Evolutionary conservation across 1,140 invertebrate genomes (phyloP).

Genomic region (Solen grandis): DNA sequence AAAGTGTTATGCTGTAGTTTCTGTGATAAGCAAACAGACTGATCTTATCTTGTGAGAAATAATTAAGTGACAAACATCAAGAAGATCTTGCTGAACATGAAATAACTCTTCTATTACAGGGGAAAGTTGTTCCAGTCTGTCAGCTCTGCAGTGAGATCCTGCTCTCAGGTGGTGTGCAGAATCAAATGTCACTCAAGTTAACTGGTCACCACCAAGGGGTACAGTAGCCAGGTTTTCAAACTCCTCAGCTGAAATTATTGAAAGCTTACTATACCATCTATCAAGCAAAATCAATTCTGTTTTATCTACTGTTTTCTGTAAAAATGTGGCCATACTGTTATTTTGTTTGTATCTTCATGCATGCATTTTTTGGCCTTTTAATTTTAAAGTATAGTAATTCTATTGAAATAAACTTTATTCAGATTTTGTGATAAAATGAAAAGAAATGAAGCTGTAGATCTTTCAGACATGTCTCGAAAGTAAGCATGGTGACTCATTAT

Average conservation of each 20-base stretch:
- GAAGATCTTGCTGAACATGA: constrained; percentile 28
- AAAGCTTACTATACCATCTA: background rate
- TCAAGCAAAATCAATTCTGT: background rate
- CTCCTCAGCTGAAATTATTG: constrained; percentile 11
- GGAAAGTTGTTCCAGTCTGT: background rate
- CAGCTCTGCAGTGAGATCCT: constrained; percentile 12
- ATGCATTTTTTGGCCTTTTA: background rate
- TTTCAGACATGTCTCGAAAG: no score
- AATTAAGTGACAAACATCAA: constrained; percentile 9
- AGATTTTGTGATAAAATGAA: no score
- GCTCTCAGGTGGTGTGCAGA: constrained; percentile 3
- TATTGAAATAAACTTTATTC: no score
- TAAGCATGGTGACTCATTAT: no score
- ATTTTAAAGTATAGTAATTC: constrained; percentile 1
- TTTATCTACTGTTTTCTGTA: background rate
- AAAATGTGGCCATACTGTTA: background rate
- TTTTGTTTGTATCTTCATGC: background rate
- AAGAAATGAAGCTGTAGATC: no score
- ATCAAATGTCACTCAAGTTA: constrained; percentile 32
- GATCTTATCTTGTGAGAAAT: background rate
- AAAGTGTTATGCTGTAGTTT: constrained; percentile 3
- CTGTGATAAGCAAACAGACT: constrained; percentile 19
- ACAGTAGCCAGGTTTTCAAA: constrained; percentile 17
- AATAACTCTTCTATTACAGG: constrained; percentile 20
- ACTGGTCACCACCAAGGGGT: constrained; percentile 36